Evolutionary conservation across 2,797 vertebrate genomes (phyloP).

Genomic region (Thalassophryne amazonica): DNA sequence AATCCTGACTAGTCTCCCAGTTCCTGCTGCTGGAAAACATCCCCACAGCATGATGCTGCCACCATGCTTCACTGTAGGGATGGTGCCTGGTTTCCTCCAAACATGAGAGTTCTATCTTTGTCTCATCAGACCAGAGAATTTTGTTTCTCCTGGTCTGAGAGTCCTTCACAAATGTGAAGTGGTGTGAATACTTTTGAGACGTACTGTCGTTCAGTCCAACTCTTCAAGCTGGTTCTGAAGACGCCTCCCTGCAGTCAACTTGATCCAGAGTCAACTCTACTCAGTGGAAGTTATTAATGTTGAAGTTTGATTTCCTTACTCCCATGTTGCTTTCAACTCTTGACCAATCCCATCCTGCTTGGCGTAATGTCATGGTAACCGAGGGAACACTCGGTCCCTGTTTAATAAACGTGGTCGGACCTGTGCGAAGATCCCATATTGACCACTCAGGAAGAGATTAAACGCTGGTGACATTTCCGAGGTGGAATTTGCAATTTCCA

Average conservation of each 20-base stretch:
- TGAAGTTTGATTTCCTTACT: constrained; percentile 55
- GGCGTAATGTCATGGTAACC: constrained; percentile 71
- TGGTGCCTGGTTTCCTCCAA: too few relatives aligned
- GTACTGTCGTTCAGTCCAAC: background rate
- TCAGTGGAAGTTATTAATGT: constrained; percentile 64
- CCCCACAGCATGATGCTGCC: too few relatives aligned
- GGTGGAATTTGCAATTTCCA: constrained; percentile 98
- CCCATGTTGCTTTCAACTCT: constrained; percentile 55
- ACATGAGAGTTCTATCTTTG: too few relatives aligned
- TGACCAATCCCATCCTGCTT: constrained; percentile 30
- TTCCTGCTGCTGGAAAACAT: too few relatives aligned
- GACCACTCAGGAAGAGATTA: constrained; percentile 92
- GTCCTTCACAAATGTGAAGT: constrained; percentile 3
- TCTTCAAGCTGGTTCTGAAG: constrained; percentile 1
- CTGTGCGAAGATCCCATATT: constrained; percentile 81
- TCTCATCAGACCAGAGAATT: too few relatives aligned
- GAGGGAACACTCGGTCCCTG: constrained; percentile 70
- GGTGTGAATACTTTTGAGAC: constrained; percentile 1
- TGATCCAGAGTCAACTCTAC: constrained; percentile 47
- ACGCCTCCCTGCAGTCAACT: background rate
- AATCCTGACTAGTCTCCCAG: too few relatives aligned
- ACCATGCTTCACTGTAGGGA: too few relatives aligned
- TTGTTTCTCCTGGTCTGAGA: too few relatives aligned
- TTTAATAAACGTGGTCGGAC: constrained; percentile 82
- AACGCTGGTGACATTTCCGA: constrained; percentile 97